Base-by-base conservation (phyloP, 2,113 vertebrate genomes). In the Centrocercus urophasianus region DNA sequence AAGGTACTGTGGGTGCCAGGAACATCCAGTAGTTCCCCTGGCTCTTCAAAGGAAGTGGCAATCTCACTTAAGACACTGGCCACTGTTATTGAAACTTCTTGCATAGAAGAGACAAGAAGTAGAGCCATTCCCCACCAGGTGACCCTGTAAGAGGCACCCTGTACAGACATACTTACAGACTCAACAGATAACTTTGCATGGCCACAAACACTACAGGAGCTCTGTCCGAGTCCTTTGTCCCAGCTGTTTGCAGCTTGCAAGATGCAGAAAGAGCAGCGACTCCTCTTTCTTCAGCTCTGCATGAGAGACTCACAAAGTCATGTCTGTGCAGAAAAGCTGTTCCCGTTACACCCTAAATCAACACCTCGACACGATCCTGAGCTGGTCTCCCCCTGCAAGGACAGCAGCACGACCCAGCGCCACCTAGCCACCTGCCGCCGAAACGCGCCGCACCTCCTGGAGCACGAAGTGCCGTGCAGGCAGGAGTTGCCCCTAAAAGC, bases 341-440 rank as follows among this genome's bases (percentile, higher is more conserved):
- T 22, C 20, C 50, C 27, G 47, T 32, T 42, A 72, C 47, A 85
- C 32, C 48, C 50, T 80, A 40, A 76, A 79, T 2, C 30, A 27
- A 38, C 47, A 43, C 24, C 43, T 86, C 52, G 28, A 57, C 67
- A 70, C 28, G 42, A 65, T 59, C 82, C 67, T 47, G 59, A 60
- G 17, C 32, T 28, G 56, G 70, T 17, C 70, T 63, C 40, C 66
- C 34, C 87, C 75, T 16, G 24, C 4, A 38, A 65, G 70, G 88
- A 76, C 94, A 79, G 76, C 17, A 42, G 42, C 4, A 82, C 73
- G 45, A 79, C 65, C 80, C 93, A 95, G 93, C 83, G 93, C 96
- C 95, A 96, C 66, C 96, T 95, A 96, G 96, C 83, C 83, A 91
- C 17, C 28, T 54, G 24, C 57, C 32, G 61, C 25, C 61, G 80